Evolutionary conservation across 2,888 invertebrate species (phyloP).

Genomic region (Malachius bipustulatus): DNA sequence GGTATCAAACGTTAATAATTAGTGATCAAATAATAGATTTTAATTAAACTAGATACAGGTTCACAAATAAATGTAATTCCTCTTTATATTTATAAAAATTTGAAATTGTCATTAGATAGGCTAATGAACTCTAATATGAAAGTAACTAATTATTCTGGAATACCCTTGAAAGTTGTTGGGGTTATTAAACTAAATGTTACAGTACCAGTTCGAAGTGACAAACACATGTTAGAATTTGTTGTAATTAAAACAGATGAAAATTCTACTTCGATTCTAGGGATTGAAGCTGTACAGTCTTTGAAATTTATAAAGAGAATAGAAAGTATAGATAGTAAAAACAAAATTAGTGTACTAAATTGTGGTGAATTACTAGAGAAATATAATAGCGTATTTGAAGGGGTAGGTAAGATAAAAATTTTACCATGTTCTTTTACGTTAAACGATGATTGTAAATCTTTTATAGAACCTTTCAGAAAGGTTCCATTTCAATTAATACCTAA

Average conservation of each 20-base stretch:
- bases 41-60: no score
- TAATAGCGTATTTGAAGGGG: neutral
- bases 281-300: neutral
- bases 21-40: no score
- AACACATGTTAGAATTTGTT: no score
- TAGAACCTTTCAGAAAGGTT: neutral
- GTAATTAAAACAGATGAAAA: slow-evolving; percentile 1
- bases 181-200: no score
- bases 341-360: neutral
- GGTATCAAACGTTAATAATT: no score
- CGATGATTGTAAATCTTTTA: neutral
- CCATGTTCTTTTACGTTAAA: neutral
- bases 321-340: neutral
- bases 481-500: neutral
- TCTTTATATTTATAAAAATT: no score
- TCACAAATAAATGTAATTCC: no score
- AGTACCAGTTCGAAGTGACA: no score
- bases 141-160: no score
- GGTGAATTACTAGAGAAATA: neutral
- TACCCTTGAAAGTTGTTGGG: no score
- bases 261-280: neutral
- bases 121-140: no score
- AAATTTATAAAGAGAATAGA: neutral
- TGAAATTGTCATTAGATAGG: no score
- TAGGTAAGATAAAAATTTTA: neutral